Percentiles rank a stretch among this genome's conserved stretches.
Conservation (phyloP, 2,888 invertebrate species). For the Eilema sororculum region DNA sequence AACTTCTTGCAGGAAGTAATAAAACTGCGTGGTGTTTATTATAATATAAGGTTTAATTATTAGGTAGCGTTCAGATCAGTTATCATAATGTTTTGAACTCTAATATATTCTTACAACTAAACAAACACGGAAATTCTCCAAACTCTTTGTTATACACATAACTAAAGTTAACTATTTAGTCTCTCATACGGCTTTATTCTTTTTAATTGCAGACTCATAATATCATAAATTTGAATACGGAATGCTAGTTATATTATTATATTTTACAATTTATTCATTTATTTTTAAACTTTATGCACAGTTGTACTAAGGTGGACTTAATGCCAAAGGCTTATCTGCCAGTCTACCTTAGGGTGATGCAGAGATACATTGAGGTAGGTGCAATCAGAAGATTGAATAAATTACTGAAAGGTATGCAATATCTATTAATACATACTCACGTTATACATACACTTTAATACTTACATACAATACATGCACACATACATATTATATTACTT, state of each 20-base stretch:
- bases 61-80: conserved; percentile 23
- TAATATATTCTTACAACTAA: conserved; percentile 10
- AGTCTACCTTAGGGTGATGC: too few relatives aligned
- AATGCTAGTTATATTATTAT: not conserved
- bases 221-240: not conserved
- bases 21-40: conserved; percentile 15
- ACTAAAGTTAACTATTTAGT: not conserved
- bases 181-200: not conserved
- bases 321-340: too few relatives aligned
- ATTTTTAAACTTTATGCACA: too few relatives aligned
- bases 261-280: too few relatives aligned
- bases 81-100: conserved; percentile 31
- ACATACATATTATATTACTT: too few relatives aligned
- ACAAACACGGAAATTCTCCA: conserved; percentile 30
- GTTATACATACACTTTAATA: too few relatives aligned
- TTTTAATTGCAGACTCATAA: not conserved
- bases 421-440: too few relatives aligned
- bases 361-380: too few relatives aligned
- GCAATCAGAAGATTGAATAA: too few relatives aligned
- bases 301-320: too few relatives aligned
- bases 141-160: not conserved
- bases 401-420: too few relatives aligned
- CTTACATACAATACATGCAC: too few relatives aligned
- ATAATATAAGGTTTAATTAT: conserved; percentile 22
- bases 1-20: conserved; percentile 32